Evolutionary conservation across 2,113 vertebrate species (phyloP).

Genomic region (Todiramphus saurophagus): DNA sequence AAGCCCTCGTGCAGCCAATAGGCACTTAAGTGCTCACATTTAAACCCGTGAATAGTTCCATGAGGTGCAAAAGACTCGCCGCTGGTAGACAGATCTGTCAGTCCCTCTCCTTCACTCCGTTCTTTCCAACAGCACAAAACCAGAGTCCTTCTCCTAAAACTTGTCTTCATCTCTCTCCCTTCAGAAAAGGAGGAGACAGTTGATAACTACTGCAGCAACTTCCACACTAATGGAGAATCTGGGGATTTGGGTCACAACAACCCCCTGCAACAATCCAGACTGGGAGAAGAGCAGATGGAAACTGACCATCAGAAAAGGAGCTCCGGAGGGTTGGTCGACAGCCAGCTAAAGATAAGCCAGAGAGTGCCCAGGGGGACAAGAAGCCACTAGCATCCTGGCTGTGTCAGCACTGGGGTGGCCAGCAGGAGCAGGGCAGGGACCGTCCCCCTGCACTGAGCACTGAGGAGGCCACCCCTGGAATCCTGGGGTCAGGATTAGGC

Average conservation of each 20-base stretch:
- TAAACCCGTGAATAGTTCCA: background rate
- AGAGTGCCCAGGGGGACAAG: background rate
- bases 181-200: background rate
- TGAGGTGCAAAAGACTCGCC: background rate
- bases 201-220: background rate
- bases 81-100: background rate
- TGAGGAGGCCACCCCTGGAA: background rate
- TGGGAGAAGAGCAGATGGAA: background rate
- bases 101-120: background rate
- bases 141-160: background rate
- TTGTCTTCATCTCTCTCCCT: background rate
- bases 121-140: background rate
- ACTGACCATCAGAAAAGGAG: background rate
- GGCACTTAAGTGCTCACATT: slow-evolving; percentile 3
- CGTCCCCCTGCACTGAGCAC: background rate
- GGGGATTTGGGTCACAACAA: background rate
- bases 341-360: background rate
- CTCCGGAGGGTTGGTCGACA: no score
- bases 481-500: no score
- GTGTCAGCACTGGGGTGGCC: background rate
- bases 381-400: background rate
- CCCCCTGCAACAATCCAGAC: background rate
- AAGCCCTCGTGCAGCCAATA: background rate
- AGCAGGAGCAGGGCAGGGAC: background rate
- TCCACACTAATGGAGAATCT: background rate